A percentile compares a stretch with the other conserved stretches of the same genome.
Evolutionary conservation across 2,888 invertebrate genomes (phyloP).

Genomic region (Danaus chrysippus): DNA sequence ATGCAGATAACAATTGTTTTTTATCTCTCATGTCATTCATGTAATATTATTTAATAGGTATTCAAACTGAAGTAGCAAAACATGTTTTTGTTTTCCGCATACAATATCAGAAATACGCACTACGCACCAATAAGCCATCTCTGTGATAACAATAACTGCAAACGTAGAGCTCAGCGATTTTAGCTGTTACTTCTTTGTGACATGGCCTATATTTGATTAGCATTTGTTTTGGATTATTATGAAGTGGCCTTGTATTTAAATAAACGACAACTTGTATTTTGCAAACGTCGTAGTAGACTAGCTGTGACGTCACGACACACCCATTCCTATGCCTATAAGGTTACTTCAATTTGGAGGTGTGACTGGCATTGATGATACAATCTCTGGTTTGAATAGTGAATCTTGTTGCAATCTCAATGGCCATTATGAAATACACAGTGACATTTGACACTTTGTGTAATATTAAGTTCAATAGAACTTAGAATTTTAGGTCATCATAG

Average conservation of each 20-base stretch:
- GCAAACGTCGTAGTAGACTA: conserved; percentile 51
- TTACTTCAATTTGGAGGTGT: conserved; percentile 8
- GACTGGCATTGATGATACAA: neutral
- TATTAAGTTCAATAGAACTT: too few species aligned
- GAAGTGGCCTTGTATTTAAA: conserved; percentile 59
- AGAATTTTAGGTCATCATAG: too few species aligned
- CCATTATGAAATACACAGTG: too few species aligned
- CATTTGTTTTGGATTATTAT: conserved; percentile 45
- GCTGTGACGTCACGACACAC: conserved; percentile 68
- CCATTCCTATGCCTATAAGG: conserved; percentile 71
- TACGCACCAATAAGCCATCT: conserved; percentile 15
- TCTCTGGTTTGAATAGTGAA: neutral
- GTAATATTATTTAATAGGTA: neutral
- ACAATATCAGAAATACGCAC: conserved; percentile 17
- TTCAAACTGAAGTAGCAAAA: conserved; percentile 16
- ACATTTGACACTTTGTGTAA: too few species aligned
- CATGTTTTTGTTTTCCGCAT: conserved; percentile 28
- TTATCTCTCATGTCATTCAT: neutral
- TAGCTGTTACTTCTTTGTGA: conserved; percentile 19
- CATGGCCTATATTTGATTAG: conserved; percentile 56
- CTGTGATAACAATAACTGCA: conserved; percentile 19
- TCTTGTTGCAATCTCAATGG: neutral
- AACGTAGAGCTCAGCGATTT: conserved; percentile 11
- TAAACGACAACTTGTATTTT: conserved; percentile 61
- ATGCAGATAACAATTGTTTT: too few species aligned